Conservation (phyloP, 2,113 vertebrate species). For the Chloropsis hardwickii region DNA sequence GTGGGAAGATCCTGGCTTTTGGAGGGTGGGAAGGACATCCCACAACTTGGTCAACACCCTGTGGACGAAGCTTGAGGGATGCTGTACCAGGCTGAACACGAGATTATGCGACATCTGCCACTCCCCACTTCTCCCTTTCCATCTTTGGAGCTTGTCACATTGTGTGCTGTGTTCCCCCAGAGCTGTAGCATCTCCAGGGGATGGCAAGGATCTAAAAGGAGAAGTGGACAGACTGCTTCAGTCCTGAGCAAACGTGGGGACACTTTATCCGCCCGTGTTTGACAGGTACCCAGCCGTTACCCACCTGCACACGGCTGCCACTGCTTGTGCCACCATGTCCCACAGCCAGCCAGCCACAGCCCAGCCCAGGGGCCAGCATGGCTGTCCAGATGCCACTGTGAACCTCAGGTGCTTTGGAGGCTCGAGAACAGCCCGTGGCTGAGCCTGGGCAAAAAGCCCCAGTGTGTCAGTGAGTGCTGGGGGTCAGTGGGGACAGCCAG, state of each 20-base stretch:
- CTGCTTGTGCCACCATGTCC: background rate
- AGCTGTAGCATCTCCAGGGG: background rate
- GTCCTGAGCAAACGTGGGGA: background rate
- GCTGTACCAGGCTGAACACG: background rate
- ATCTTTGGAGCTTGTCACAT: background rate
- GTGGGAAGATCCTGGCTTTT: background rate
- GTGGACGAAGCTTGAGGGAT: fast-evolving
- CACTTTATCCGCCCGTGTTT: fast-evolving
- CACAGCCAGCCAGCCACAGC: background rate
- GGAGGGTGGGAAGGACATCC: background rate
- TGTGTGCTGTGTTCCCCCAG: fast-evolving
- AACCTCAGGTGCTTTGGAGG: background rate
- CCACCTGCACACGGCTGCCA: fast-evolving
- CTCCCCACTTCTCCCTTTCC: background rate
- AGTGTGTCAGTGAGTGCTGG: fast-evolving
- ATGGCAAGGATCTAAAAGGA: background rate
- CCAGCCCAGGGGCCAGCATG: too few species aligned
- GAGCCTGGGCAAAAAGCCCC: fast-evolving
- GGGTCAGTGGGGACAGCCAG: background rate
- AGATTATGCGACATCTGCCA: fast-evolving
- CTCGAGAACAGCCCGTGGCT: fast-evolving
- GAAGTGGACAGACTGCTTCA: background rate
- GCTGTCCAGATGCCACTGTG: too few species aligned
- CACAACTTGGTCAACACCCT: fast-evolving
- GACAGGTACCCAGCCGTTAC: fast-evolving